Percentiles rank a stretch among this genome's conserved stretches.
Evolutionary conservation across 2,797 vertebrate species (phyloP).

Genomic region (Caiman crocodilus): DNA sequence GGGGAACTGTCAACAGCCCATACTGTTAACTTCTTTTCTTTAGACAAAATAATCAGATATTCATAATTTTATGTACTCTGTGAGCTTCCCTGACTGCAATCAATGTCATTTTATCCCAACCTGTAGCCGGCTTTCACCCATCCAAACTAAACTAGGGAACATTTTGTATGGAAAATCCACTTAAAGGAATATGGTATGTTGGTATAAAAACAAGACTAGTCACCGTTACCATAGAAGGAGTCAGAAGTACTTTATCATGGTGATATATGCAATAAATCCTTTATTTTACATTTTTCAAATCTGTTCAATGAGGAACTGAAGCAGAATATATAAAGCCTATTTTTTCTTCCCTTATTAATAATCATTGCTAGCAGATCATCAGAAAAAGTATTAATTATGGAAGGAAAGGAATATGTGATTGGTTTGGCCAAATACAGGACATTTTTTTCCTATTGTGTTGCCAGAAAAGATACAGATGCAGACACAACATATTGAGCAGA

Average conservation of each 20-base stretch:
- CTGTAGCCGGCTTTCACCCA: not conserved
- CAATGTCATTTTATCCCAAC: not conserved
- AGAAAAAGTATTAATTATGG: not conserved
- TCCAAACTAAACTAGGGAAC: not conserved
- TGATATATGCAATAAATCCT: not conserved
- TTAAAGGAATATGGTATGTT: not conserved
- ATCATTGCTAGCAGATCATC: not conserved
- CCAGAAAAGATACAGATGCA: accelerated
- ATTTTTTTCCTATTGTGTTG: not conserved
- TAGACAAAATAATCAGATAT: not conserved
- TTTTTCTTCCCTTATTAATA: not conserved
- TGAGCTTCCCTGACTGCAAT: not conserved
- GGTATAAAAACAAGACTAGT: not conserved
- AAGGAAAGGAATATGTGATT: not conserved
- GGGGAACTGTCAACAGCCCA: not conserved
- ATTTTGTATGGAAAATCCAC: not conserved
- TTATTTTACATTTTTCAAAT: not conserved
- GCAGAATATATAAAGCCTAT: not conserved
- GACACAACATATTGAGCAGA: accelerated
- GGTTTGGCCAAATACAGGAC: not conserved
- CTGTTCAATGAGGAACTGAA: not conserved
- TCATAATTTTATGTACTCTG: not conserved
- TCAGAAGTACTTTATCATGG: not conserved
- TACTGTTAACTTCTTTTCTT: not conserved
- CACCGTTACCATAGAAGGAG: not conserved